Percentiles rank a stretch among this genome's conserved stretches.
Conservation (phyloP, 2,113 vertebrate genomes). For the Suncus etruscus region DNA sequence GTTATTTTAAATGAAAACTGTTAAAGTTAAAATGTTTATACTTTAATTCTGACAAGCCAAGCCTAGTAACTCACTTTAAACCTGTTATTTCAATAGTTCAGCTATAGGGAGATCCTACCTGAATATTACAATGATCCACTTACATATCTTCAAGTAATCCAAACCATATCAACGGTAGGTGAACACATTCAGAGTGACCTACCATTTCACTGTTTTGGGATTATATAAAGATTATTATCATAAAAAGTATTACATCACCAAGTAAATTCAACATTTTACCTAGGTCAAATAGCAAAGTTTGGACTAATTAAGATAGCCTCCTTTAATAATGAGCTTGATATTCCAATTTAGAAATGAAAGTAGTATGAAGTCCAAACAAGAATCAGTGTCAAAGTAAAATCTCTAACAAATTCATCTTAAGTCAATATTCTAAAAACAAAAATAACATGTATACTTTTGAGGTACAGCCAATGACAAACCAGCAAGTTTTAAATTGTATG, state of each 20-base stretch:
- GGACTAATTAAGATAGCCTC: background rate
- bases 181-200: conserved; percentile 37
- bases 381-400: conserved; percentile 38
- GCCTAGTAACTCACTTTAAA: too few species aligned
- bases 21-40: background rate
- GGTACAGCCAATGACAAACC: conserved; percentile 51
- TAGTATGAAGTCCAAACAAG: conserved; percentile 43
- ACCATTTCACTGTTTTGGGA: conserved; percentile 28
- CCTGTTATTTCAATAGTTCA: too few species aligned
- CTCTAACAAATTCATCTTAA: conserved; percentile 26
- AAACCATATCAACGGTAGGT: conserved; percentile 1
- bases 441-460: background rate
- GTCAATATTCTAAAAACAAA: conserved; percentile 3
- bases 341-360: conserved; percentile 49
- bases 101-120: background rate
- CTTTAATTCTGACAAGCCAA: conserved; percentile 44
- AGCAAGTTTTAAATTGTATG: background rate
- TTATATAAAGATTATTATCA: background rate
- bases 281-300: background rate
- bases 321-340: background rate
- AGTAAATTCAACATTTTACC: conserved; percentile 40
- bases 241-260: conserved; percentile 33
- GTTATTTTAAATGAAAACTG: too few species aligned
- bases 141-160: conserved; percentile 40
- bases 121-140: conserved; percentile 18